Percentiles rank a stretch among this genome's conserved stretches.
These are phyloP conservation scores for Lagria hirta DNA, from an alignment of 2,888 invertebrate species.

Conservation along the genomic window DNA sequence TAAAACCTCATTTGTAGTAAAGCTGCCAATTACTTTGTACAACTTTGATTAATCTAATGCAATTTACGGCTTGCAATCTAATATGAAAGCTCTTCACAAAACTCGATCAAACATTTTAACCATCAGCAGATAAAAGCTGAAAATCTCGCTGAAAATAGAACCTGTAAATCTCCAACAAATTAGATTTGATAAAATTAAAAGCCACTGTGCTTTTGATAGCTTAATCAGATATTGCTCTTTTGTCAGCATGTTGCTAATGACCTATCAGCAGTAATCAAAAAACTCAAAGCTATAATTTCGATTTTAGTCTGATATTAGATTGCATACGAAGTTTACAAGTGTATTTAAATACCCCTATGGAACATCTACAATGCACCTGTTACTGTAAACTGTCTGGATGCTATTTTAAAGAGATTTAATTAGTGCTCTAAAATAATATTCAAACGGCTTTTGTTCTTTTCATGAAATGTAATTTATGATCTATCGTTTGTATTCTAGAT, in stretches of 20 bases:
- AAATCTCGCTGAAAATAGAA: not conserved
- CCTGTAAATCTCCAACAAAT: conserved; percentile 5
- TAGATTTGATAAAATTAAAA: conserved; percentile 9
- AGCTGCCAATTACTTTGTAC: no score
- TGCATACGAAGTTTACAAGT: not conserved
- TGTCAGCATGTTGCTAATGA: conserved; percentile 8
- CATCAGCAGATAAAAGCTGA: not conserved
- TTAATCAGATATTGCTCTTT: conserved; percentile 12
- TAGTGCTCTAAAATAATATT: no score
- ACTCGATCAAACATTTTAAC: not conserved
- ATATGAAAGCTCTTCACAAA: not conserved
- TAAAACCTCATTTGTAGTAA: no score
- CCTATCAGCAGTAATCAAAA: not conserved
- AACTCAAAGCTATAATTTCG: not conserved
- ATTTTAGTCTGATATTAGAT: not conserved
- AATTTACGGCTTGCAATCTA: conserved; percentile 1
- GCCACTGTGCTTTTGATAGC: conserved; percentile 5
- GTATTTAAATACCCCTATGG: no score
- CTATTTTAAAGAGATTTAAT: no score
- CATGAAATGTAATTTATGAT: no score
- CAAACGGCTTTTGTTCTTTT: no score
- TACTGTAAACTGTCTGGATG: no score
- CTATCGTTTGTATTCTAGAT: no score
- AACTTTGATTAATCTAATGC: no score
- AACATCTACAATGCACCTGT: no score